Conservation (phyloP, 2,888 invertebrate species). For the Reticulitermes lucifugus region DNA sequence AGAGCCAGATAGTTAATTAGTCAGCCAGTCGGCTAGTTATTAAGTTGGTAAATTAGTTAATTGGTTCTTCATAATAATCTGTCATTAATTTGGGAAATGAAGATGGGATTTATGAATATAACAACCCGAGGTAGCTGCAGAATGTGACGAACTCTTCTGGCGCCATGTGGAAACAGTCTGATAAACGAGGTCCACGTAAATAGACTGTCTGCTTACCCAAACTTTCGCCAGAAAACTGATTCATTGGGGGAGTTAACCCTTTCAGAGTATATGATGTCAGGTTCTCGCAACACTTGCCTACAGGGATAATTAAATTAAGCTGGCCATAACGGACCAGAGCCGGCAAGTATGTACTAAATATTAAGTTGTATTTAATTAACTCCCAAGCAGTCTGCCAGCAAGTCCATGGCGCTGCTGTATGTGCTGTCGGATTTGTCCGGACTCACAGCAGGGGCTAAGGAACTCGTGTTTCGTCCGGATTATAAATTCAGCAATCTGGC, state of each 20-base stretch:
- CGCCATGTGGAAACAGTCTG: too few relatives aligned
- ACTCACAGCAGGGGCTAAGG: neutral
- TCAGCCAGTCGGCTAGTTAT: too few relatives aligned
- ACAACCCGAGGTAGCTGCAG: too few relatives aligned
- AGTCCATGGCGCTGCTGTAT: neutral
- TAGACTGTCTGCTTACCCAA: neutral
- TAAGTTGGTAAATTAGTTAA: too few relatives aligned
- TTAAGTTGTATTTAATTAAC: slow-evolving; percentile 6
- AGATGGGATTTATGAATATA: too few relatives aligned
- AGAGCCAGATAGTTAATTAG: too few relatives aligned
- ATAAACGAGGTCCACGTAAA: neutral
- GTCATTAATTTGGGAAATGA: too few relatives aligned
- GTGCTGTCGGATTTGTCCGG: neutral
- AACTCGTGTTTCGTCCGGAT: too few relatives aligned
- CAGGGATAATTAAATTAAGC: neutral
- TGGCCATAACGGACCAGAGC: neutral
- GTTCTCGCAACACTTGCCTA: neutral
- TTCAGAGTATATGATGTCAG: neutral
- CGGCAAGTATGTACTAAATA: neutral
- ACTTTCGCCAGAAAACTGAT: neutral
- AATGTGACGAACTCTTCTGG: too few relatives aligned
- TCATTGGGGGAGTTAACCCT: neutral
- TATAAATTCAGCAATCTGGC: too few relatives aligned
- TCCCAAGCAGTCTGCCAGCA: neutral
- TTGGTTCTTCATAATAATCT: too few relatives aligned